Conservation (phyloP, 2,113 vertebrate species). For the Amphiprion percula region DNA sequence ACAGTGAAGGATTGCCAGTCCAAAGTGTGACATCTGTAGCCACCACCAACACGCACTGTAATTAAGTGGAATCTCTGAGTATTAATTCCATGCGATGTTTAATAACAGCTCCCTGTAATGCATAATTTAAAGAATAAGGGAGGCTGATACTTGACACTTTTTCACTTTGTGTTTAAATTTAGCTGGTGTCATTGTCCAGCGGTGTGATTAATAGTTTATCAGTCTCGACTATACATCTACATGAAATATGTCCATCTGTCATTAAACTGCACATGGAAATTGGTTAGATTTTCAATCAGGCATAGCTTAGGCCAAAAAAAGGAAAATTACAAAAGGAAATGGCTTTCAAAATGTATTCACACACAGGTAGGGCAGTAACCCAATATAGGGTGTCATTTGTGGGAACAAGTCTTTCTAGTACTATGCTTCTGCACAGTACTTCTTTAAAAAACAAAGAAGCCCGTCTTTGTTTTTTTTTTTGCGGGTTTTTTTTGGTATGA, state of each 20-base stretch:
- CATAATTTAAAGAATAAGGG: slow-evolving; percentile 72
- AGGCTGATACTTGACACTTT: slow-evolving; percentile 41
- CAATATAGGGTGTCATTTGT: slow-evolving; percentile 32
- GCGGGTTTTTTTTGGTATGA: neutral
- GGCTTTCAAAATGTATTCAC: slow-evolving; percentile 35
- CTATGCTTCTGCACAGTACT: slow-evolving; percentile 2
- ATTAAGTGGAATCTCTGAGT: slow-evolving; percentile 68
- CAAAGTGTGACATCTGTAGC: slow-evolving; percentile 81
- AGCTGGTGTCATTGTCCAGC: slow-evolving; percentile 76
- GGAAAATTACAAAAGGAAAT: slow-evolving; percentile 53
- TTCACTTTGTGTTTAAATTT: slow-evolving; percentile 79
- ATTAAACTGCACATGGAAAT: slow-evolving; percentile 67
- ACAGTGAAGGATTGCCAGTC: slow-evolving; percentile 61
- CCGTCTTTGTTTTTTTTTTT: slow-evolving; percentile 1
- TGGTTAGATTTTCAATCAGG: slow-evolving; percentile 72
- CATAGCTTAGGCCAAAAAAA: slow-evolving; percentile 23
- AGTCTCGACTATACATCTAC: slow-evolving; percentile 66
- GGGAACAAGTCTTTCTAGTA: slow-evolving; percentile 20
- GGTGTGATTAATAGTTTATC: slow-evolving; percentile 80
- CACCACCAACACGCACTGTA: slow-evolving; percentile 59
- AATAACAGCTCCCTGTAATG: slow-evolving; percentile 67
- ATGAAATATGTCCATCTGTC: slow-evolving; percentile 74
- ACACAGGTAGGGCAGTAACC: slow-evolving; percentile 41
- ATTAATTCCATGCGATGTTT: slow-evolving; percentile 72
- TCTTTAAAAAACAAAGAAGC: neutral